Evolutionary conservation across 2,113 vertebrate species (phyloP).

Genomic region (Muscicapa adusta): DNA sequence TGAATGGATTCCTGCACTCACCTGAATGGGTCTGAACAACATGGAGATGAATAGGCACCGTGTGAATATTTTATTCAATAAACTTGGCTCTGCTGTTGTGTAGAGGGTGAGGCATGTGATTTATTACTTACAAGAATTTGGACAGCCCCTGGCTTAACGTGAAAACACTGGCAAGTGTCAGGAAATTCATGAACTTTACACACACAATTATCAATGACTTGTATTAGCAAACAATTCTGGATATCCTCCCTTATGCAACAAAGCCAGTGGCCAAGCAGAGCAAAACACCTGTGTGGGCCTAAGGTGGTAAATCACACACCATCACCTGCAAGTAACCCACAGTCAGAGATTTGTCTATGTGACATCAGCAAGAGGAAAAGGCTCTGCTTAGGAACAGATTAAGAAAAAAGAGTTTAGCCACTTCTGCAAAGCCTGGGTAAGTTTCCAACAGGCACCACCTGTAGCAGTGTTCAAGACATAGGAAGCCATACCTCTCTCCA

Average conservation of each 20-base stretch:
- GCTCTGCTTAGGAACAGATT: background rate
- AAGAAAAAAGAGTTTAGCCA: background rate
- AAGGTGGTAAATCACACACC: background rate
- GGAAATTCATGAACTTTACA: conserved; percentile 33
- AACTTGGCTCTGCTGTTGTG: conserved; percentile 22
- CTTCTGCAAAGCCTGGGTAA: background rate
- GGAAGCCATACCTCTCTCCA: background rate
- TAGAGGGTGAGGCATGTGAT: conserved; percentile 49
- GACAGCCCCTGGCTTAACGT: conserved; percentile 44
- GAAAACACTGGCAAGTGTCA: conserved; percentile 49
- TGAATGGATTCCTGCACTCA: conserved; percentile 12
- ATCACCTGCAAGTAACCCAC: background rate
- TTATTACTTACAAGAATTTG: conserved; percentile 58
- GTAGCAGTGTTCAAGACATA: background rate
- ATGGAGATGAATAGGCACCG: conserved; percentile 24
- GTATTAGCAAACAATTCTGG: conserved; percentile 41
- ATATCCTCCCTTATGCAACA: conserved; percentile 37
- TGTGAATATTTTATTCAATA: conserved; percentile 51
- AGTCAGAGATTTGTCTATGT: background rate
- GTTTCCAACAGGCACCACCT: background rate
- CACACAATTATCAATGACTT: background rate
- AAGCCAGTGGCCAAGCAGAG: background rate
- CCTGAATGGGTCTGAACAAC: background rate
- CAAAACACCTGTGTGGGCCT: background rate
- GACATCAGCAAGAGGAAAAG: background rate